Base-by-base conservation (phyloP, 2,888 invertebrate species). In the Caenorhabditis becei region DNA sequence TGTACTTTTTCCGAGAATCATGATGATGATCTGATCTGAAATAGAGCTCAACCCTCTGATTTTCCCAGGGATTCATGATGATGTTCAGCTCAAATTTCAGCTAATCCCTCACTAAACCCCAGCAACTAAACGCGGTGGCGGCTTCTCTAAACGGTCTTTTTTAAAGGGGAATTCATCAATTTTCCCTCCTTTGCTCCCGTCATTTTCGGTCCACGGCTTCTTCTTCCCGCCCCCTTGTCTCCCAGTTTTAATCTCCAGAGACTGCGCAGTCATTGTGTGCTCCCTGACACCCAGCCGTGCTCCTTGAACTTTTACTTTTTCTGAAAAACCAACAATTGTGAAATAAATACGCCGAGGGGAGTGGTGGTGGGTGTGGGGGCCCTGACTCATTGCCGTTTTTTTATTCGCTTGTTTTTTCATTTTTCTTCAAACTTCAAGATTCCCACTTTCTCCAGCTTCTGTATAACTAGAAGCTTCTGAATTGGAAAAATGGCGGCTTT, bases 211-310 rank as follows among this genome's bases (percentile, higher is more conserved):
- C 51, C 51, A 14, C n/a, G 54, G 54, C n/a, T 54, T 54, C 26
- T 26, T 26, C 28, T 11, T 7, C 28, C 54, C 54, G 28, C 49
- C 49, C 23, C 49, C 49, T 32, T 32, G 32, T 32, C 32, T 32
- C 32, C 32, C 32, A 32, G 54, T 54, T 54, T 54, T 54, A 54
- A 54, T 54, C 54, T 54, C 54, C 54, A 28, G 54, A 54, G 54
- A 54, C 54, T 24, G 20, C 3, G 44, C n/a, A 7, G 41, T 41
- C 41, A 41, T 41, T 41, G 41, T 41, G 41, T n/a, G n/a, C n/a
- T n/a, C n/a, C n/a, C 35, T 35, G 35, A 35, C 35, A 35, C 35
- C 10, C 35, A n/a, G n/a, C n/a, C 20, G 47, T 51, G 51, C 51
- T 51, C 24, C 24, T 51, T 51, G 51, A 51, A 51, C 51, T 51